Base-by-base conservation (phyloP, 2,888 invertebrate species). In the Ophion slaviceki region DNA sequence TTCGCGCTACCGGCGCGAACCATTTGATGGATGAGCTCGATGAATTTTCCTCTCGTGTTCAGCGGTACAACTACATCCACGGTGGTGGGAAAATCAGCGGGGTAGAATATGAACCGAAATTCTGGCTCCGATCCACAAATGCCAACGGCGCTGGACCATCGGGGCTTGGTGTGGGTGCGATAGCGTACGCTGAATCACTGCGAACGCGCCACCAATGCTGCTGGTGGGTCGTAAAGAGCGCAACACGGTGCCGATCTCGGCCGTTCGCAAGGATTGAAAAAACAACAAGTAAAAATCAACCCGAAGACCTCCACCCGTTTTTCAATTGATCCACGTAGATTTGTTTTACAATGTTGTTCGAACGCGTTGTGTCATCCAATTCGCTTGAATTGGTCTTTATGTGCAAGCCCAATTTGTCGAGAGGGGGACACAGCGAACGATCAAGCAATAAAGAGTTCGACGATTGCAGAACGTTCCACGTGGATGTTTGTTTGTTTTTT, bases 21-120 rank as follows among this genome's bases (percentile, higher is more conserved):
- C 53, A 86, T 86, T 87, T 86, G 86, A 87, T 85, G 83, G 85
- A 85, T 80, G 87, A 85, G 87, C 83, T 89, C 89, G 89, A 88
- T 88, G 88, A 86, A 89, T 87, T 88, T 88, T 90, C 87, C 86
- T 87, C 85, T 85, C 66, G 67, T 68, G 67, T 68, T 47, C 45
- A 24, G 47, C 53, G 66, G 45, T 70, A 40, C 61, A 45, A 66
- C 74, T 79, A 47, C 59, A 66, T 62, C 62, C 45, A 80, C 45
- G 68, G 66, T 28, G 20, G 62, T 47, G 68, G 61, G 24, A 62
- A 62, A 76, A 76, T 66, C 66, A 64, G 32, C 64, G 71, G 66
- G n/a, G 66, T 74, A 36, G 81, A 76, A 71, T 85, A 82, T 82
- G 67, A 82, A 82, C 79, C 82, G 45, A 80, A 80, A 82, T 80